Conservation (phyloP, 53 echinoderm and acorn worm genomes). For the Hippasteria phrygiana region DNA sequence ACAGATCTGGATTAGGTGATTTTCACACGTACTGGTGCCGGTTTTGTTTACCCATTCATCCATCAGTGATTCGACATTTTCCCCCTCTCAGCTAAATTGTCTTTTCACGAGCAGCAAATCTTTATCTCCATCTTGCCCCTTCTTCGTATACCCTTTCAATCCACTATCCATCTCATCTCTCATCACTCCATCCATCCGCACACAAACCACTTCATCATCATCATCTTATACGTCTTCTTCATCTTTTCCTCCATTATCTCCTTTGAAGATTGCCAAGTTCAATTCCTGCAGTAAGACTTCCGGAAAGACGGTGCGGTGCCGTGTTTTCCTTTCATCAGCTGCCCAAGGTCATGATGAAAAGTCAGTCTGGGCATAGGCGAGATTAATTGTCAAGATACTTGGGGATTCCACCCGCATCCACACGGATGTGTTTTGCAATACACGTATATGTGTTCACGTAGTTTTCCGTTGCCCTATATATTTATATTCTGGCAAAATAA, state of each 20-base stretch:
- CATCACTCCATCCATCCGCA: constrained; percentile 31
- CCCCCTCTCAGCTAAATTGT: background rate
- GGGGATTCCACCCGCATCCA: background rate
- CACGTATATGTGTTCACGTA: background rate
- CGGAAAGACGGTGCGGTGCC: background rate
- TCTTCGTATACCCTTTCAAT: background rate
- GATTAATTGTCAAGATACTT: constrained; percentile 19
- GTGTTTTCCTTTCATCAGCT: constrained; percentile 30
- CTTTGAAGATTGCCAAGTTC: constrained; percentile 23
- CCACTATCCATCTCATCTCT: constrained; percentile 22
- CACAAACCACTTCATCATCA: constrained; percentile 7
- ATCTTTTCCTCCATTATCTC: constrained; percentile 15
- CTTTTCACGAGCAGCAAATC: background rate
- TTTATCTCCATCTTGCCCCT: background rate
- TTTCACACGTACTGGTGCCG: too few relatives aligned
- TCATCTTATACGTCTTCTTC: constrained; percentile 14
- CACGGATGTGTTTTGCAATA: too few relatives aligned
- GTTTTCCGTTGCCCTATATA: too few relatives aligned
- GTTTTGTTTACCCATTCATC: too few relatives aligned
- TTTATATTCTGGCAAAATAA: too few relatives aligned
- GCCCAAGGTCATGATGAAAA: constrained; percentile 49
- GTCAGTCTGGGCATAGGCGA: constrained; percentile 15
- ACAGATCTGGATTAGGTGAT: too few relatives aligned
- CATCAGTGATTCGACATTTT: too few relatives aligned
- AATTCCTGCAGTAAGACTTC: constrained; percentile 23